Base-by-base conservation (phyloP, 2,113 vertebrate genomes). In the Pluvialis apricaria region DNA sequence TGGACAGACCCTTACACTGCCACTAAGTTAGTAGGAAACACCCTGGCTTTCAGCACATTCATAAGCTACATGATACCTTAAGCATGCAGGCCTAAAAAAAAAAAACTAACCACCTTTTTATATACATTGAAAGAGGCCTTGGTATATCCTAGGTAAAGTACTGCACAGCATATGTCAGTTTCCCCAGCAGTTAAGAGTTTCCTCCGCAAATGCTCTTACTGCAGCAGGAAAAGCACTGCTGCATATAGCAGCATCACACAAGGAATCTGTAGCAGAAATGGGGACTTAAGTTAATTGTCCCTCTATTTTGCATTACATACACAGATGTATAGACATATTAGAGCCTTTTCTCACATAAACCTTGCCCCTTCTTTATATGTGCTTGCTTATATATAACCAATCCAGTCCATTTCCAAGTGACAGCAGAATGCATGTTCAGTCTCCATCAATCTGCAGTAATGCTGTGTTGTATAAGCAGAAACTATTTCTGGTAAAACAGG, bases 331-430 rank as follows among this genome's bases (percentile, higher is more conserved):
- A 40, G 47, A 25, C 20, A 8, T 29, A 16, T 13, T 28, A 29
- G 15, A 84, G 38, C 19, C 51, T 71, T 71, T 58, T 76, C 65
- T 68, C 9, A 11, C 19, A 38, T 42, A 60, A 44, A 44, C 7
- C 7, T 85, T 28, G 60, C 55, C 25, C 45, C 5, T 77, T 60
- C 20, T 40, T 66, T 52, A 22, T 8, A 15, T 6, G 4, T 6
- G 10, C 29, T 54, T 28, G 10, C 8, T 29, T 1, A 0, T 13
- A 5, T 11, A 40, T 16, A 66, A 12, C 26, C 51, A 44, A 12
- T 34, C 21, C 40, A 25, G 22, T 17, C 22, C 19, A 7, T n/a
- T 61, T 38, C n/a, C 3, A 51, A 40, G 28, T 16, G 58, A 40
- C 31, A 86, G 60, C 64, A 86, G 68, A 49, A 32, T n/a, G 86